These are phyloP conservation scores for Macrosoma leucophasiata DNA, from an alignment of 2,888 invertebrate species.

Conservation along the genomic window DNA sequence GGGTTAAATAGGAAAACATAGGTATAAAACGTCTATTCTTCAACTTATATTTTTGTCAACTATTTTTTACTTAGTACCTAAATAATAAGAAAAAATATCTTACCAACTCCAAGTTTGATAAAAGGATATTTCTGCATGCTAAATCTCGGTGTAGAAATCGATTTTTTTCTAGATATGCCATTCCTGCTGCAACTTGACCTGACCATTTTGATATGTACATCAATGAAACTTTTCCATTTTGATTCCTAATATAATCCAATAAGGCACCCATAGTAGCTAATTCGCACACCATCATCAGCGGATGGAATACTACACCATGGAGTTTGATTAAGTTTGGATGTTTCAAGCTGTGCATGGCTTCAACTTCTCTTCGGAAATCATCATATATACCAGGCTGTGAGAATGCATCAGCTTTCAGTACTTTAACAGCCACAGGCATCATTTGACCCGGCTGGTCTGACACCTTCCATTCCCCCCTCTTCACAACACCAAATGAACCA, in stretches of 20 bases:
- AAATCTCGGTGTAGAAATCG: slow-evolving; percentile 96
- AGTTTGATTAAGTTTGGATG: slow-evolving; percentile 95
- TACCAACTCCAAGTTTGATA: slow-evolving; percentile 88
- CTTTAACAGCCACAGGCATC: slow-evolving; percentile 95
- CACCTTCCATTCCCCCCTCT: slow-evolving; percentile 91
- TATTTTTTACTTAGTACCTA: no score
- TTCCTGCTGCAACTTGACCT: slow-evolving; percentile 96
- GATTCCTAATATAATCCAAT: slow-evolving; percentile 90
- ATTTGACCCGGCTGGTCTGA: slow-evolving; percentile 78
- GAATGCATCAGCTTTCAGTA: slow-evolving; percentile 94
- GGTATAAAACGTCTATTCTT: no score
- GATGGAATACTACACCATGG: slow-evolving; percentile 96
- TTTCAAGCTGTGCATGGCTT: slow-evolving; percentile 96
- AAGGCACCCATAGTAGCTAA: slow-evolving; percentile 92
- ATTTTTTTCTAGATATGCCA: slow-evolving; percentile 96
- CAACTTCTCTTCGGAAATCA: slow-evolving; percentile 98
- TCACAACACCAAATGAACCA: slow-evolving; percentile 98
- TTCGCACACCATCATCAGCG: slow-evolving; percentile 99
- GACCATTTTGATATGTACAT: slow-evolving; percentile 91
- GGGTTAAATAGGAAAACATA: no score
- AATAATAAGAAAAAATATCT: slow-evolving; percentile 24
- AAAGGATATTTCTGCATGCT: slow-evolving; percentile 94
- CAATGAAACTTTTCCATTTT: slow-evolving; percentile 89
- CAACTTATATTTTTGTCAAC: no score
- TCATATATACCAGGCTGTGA: slow-evolving; percentile 94